Conservation (phyloP, 2,888 invertebrate genomes). For the Petrophora chlorosata region DNA sequence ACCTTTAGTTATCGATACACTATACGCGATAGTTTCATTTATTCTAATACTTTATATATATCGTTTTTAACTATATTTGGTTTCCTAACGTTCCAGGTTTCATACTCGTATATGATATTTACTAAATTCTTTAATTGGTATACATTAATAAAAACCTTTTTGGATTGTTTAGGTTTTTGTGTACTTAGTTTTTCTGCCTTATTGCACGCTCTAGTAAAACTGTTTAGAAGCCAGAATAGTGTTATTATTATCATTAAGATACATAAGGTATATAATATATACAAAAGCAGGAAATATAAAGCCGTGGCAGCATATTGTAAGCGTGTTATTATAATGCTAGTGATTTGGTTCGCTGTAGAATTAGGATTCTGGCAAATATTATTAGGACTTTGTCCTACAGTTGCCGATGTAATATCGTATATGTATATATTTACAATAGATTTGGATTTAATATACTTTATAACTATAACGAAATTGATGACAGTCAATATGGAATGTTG, state of each 20-base stretch:
- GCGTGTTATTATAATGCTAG: too few relatives aligned
- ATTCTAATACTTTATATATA: neutral
- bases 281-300: neutral
- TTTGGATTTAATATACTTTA: neutral
- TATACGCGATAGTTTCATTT: neutral
- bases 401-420: neutral
- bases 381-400: neutral
- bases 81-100: neutral
- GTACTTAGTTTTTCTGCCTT: neutral
- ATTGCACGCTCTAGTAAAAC: neutral
- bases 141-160: neutral
- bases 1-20: neutral
- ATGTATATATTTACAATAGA: neutral
- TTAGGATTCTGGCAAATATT: neutral
- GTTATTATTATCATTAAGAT: neutral
- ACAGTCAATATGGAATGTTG: neutral
- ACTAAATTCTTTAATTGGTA: neutral
- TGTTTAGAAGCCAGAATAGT: neutral
- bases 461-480: constrained; percentile 1
- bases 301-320: neutral
- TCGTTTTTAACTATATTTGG: neutral
- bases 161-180: neutral
- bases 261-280: neutral
- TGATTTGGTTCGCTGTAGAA: neutral
- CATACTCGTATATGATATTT: neutral